Base-by-base conservation (phyloP, 2,797 vertebrate species). In the Brachymystax lenok region DNA sequence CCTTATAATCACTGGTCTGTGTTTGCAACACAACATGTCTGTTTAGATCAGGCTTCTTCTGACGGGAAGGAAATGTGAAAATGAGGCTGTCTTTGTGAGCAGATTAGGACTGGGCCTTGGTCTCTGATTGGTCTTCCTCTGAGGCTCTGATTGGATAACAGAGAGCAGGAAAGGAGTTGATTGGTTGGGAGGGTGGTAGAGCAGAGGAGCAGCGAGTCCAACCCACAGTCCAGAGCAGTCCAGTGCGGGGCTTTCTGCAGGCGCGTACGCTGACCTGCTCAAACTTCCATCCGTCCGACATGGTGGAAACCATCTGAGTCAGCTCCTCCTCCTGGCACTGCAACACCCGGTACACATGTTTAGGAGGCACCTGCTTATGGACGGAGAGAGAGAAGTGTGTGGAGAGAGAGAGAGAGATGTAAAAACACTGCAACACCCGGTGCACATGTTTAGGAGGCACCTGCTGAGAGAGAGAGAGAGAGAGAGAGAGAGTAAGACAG, bases 291-390 rank as follows among this genome's bases (percentile, higher is more conserved):
- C 97, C 98, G 1, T 99, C 98, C 0, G 97, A 99, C 98, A 99
- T 99, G 3, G 98, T 99, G 89, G 98, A 99, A 80, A 99, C 97
- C 98, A 99, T 99, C 93, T 99, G 98, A 1, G 98, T 98, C 83
- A 99, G 93, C 86, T 99, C 98, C 84, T 99, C 97, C 86, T 99
- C 98, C 91, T 99, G 97, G 81, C 96, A 97, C 87, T 97, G 96
- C 61, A 97, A 90, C 71, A 97, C 96, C 0, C 96, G 93, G 88
- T 97, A 97, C 79, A 97, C 96, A 0, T 97, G 96, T 85, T 97
- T 97, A 76, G 97, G 96, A 63, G 98, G 97, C 79, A 96, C 95
- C 96, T 98, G 94, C 91, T 93, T 86, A 77, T 74, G 51, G 12
- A 67, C 5, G 13, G 40, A 71, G 63, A 77, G 54, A 73, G 52